Evolutionary conservation across 1,140 invertebrate species (phyloP), one percentile per base, ranked within the genome.

Genomic region (Probaryconus sp.): DNA sequence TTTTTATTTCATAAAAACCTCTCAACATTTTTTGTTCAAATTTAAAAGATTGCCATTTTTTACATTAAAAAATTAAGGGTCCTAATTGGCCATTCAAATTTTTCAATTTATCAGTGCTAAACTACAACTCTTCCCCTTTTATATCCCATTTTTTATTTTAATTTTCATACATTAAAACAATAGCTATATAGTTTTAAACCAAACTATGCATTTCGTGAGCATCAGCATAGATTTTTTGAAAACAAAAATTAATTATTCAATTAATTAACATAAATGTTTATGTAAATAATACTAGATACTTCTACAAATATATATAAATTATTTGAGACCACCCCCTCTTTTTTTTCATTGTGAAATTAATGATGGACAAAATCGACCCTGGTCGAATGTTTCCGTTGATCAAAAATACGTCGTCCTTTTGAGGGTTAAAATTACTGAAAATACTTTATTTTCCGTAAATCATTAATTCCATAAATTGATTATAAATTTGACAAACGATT

Each of bases 401-500:
- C n/a, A 40, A 40, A 40, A 40, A 40, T 20, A 40, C 37, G 37
- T 40, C 21, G 17, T 20, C 37, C 37, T n/a, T 6, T 10, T 9
- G 37, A 40, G 2, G 17, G 37, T 40, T 40, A 21, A 40, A 24
- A n/a, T n/a, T n/a, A n/a, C n/a, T n/a, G n/a, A n/a, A n/a, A n/a
- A n/a, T n/a, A n/a, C n/a, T n/a, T n/a, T n/a, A n/a, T n/a, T n/a
- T n/a, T n/a, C n/a, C n/a, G n/a, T n/a, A n/a, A n/a, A n/a, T n/a
- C n/a, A n/a, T n/a, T n/a, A n/a, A n/a, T n/a, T n/a, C n/a, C n/a
- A n/a, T n/a, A n/a, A n/a, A n/a, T n/a, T n/a, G n/a, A n/a, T n/a
- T n/a, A n/a, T n/a, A n/a, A n/a, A n/a, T n/a, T n/a, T n/a, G n/a
- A n/a, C n/a, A n/a, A n/a, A n/a, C n/a, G n/a, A n/a, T n/a, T n/a